These are phyloP conservation scores for Tetragonisca angustula DNA, from an alignment of 2,888 invertebrate species.

Conservation along the genomic window DNA sequence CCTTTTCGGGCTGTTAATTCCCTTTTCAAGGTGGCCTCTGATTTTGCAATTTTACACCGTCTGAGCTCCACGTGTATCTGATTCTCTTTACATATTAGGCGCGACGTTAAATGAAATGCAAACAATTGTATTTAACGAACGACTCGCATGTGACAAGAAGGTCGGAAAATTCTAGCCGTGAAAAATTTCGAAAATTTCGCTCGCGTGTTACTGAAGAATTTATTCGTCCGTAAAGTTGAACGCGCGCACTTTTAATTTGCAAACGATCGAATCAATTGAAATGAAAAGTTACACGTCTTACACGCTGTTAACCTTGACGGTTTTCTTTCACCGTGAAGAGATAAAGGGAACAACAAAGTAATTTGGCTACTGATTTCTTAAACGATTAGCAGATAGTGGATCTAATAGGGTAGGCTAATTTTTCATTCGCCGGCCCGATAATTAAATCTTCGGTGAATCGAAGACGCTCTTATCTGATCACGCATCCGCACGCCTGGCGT, in stretches of 20 bases:
- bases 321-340: background rate
- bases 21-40: constrained; percentile 19
- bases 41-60: constrained; percentile 47
- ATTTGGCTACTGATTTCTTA: background rate
- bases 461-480: constrained; percentile 35
- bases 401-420: background rate
- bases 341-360: background rate
- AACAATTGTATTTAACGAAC: no score
- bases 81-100: background rate
- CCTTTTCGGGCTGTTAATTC: constrained; percentile 44
- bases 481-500: constrained; percentile 15
- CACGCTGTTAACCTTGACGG: background rate
- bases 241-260: no score
- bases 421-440: constrained; percentile 25
- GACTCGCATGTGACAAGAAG: no score
- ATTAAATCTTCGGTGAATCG: constrained; percentile 40
- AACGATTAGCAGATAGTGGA: background rate
- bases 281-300: background rate
- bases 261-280: background rate
- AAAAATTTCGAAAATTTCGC: no score
- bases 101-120: no score
- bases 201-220: no score
- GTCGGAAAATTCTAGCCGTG: no score
- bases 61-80: constrained; percentile 4
- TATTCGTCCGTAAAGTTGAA: no score